Evolutionary conservation across 2,797 vertebrate genomes (phyloP).

Genomic region (Paratrypauchen microcephalus): DNA sequence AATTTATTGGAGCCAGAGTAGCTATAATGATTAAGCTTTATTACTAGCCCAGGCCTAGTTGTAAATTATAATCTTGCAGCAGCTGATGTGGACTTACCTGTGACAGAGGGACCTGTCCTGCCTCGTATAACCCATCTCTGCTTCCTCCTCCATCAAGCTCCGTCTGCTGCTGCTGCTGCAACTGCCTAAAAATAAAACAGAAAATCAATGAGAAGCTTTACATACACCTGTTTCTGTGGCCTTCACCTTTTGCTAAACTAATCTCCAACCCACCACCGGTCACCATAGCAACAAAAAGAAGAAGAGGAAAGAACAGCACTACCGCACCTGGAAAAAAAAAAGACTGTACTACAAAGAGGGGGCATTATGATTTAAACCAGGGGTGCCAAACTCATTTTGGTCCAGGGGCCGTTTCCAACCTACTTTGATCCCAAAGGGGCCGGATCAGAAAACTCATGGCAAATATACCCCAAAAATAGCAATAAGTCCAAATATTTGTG

Average conservation of each 20-base stretch:
- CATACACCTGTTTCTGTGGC: slow-evolving; percentile 32
- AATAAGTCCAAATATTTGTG: no score
- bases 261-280: slow-evolving; percentile 62
- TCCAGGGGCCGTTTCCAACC: no score
- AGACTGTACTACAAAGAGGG: neutral
- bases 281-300: slow-evolving; percentile 59
- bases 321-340: slow-evolving; percentile 18
- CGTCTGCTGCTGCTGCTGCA: slow-evolving; percentile 86
- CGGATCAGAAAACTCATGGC: no score
- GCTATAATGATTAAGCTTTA: no score
- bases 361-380: neutral
- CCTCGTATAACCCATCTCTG: slow-evolving; percentile 81
- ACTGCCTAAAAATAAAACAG: slow-evolving; percentile 74
- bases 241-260: slow-evolving; percentile 55
- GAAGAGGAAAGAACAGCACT: slow-evolving; percentile 26
- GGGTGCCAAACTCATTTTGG: no score
- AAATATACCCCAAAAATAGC: no score
- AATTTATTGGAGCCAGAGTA: no score
- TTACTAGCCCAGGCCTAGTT: no score
- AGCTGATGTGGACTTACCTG: slow-evolving; percentile 61
- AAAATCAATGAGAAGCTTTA: slow-evolving; percentile 11
- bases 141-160: slow-evolving; percentile 85
- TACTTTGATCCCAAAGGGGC: no score
- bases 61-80: no score
- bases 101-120: slow-evolving; percentile 63